Conservation (phyloP, 2,797 vertebrate species). For the Rhincodon typus region DNA sequence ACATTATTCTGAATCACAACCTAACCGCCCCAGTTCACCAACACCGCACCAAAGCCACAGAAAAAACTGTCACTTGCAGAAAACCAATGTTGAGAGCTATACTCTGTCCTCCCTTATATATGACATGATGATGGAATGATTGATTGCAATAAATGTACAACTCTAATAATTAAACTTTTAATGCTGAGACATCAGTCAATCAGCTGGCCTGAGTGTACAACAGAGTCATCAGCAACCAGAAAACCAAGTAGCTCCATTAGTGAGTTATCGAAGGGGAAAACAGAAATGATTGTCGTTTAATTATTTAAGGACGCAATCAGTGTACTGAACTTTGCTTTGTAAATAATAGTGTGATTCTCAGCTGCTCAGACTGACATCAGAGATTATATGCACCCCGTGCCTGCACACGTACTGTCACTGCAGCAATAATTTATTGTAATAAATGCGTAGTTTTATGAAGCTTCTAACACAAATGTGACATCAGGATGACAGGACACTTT, state of each 20-base stretch:
- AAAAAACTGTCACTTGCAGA: neutral
- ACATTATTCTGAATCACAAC: neutral
- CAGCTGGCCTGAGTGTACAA: constrained; percentile 1
- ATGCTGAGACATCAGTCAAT: constrained; percentile 20
- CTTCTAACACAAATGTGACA: neutral
- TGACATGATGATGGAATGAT: neutral
- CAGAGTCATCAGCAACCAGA: constrained; percentile 12
- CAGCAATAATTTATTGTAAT: constrained; percentile 6
- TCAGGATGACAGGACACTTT: neutral
- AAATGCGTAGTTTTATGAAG: neutral
- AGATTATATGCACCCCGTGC: neutral
- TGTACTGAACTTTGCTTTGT: constrained; percentile 22
- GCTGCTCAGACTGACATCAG: neutral
- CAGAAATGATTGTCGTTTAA: constrained; percentile 27
- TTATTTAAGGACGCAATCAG: constrained; percentile 2
- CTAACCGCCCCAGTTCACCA: neutral
- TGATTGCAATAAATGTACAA: constrained; percentile 19
- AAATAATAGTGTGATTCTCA: constrained; percentile 24
- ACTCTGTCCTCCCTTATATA: neutral
- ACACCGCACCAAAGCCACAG: neutral
- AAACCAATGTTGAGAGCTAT: neutral
- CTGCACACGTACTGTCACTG: neutral
- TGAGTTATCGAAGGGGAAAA: neutral
- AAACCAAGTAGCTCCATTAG: constrained; percentile 12
- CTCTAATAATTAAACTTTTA: constrained; percentile 4